Base-by-base conservation (phyloP, 2,113 vertebrate species). In the Desmodus rotundus region DNA sequence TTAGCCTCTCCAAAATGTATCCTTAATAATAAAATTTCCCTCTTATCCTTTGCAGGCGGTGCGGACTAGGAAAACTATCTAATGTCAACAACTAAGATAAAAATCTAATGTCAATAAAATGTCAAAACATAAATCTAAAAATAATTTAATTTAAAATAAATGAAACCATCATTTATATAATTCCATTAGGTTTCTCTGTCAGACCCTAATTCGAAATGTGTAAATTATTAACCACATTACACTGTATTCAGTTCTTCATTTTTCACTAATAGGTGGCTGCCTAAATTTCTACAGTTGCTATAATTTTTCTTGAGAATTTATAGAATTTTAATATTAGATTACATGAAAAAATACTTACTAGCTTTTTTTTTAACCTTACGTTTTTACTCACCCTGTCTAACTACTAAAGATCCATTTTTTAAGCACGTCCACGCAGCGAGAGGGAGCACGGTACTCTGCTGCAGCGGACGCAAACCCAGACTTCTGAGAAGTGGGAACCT, bases 261-360 rank as follows among this genome's bases (percentile, higher is more conserved):
- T 97, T 96, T 98, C 97, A 98, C 95, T 98, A 98, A 97, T 97
- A 98, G 96, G 96, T 98, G 94, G 97, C 97, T 97, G 96, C 96
- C 93, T 97, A 97, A 98, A 97, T 97, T 97, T 96, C 93, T 93
- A 85, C 84, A 97, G 91, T 97, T 92, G 33, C 84, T 92, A 93
- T 96, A 95, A 98, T 97, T 97, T 97, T 98, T 97, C 97, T 97
- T 96, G 58, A 96, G 91, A 97, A 97, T 97, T 97, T 97, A 98
- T 97, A 97, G 94, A 98, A 98, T 97, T 97, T 97, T 97, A 97
- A 97, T 98, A 97, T 97, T 97, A 97, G 87, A 98, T 94, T 96
- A 97, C 89, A 95, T 95, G 93, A 74, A 89, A 96, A 96, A 97
- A 89, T 96, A 96, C 92, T 97, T 77, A 78, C 78, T 47, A 95